Conservation (phyloP, 2,797 vertebrate genomes). For the Phataginus tetradactyla region DNA sequence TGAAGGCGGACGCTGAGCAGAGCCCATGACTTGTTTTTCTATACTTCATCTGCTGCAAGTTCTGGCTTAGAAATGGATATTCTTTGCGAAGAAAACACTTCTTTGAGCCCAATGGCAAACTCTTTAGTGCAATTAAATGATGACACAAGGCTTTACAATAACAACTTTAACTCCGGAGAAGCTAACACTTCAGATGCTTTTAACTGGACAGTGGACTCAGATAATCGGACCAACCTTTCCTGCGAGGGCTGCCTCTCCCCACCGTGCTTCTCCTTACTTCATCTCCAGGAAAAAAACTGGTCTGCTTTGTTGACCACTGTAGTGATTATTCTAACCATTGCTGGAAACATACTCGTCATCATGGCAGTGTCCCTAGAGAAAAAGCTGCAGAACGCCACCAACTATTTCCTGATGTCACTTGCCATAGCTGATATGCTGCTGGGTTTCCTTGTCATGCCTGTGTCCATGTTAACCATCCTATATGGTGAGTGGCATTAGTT, state of each 20-base stretch:
- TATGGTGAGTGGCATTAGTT: constrained; percentile 91
- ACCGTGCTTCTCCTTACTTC: constrained; percentile 76
- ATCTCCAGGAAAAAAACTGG: constrained; percentile 93
- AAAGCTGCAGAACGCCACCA: constrained; percentile 98
- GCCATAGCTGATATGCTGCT: constrained; percentile 98
- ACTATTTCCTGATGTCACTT: constrained; percentile 99
- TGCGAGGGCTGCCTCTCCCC: constrained; percentile 81
- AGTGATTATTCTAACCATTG: constrained; percentile 94
- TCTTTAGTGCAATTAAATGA: constrained; percentile 83
- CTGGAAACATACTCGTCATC: constrained; percentile 97
- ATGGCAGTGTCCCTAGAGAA: constrained; percentile 98
- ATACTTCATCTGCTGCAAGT: constrained; percentile 69
- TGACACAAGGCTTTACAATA: constrained; percentile 81
- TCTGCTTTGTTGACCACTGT: constrained; percentile 92
- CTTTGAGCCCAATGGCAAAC: constrained; percentile 83
- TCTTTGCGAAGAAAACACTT: constrained; percentile 84
- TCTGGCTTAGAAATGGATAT: constrained; percentile 86
- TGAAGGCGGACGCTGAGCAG: constrained; percentile 79
- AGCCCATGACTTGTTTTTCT: constrained; percentile 68
- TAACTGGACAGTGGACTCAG: constrained; percentile 82
- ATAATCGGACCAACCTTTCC: constrained; percentile 83
- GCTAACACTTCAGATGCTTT: constrained; percentile 86
- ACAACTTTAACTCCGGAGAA: constrained; percentile 80
- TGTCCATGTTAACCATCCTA: constrained; percentile 97
- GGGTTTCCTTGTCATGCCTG: constrained; percentile 97